These are phyloP conservation scores for Tetropium fuscum DNA, from an alignment of 2,888 invertebrate genomes.

Conservation along the genomic window DNA sequence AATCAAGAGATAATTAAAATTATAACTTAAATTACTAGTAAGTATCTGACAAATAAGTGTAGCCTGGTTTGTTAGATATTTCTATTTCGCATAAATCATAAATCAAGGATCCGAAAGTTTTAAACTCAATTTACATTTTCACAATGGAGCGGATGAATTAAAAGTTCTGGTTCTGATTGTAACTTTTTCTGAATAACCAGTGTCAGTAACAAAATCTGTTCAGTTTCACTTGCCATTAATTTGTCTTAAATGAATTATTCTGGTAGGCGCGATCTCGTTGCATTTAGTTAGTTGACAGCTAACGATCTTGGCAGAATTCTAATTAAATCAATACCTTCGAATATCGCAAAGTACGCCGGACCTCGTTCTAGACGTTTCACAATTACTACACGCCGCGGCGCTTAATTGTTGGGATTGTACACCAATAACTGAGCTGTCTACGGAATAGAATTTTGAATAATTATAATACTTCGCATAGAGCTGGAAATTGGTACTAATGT, in stretches of 20 bases:
- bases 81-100: constrained; percentile 18
- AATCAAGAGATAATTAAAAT: too few relatives aligned
- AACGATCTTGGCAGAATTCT: constrained; percentile 5
- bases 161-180: constrained; percentile 5
- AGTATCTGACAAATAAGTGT: too few relatives aligned
- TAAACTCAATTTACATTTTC: constrained; percentile 27
- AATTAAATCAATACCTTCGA: constrained; percentile 19
- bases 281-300: constrained; percentile 13
- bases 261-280: constrained; percentile 4
- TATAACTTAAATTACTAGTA: too few relatives aligned
- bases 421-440: too few relatives aligned
- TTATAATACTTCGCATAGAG: too few relatives aligned
- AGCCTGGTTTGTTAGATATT: too few relatives aligned
- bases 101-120: constrained; percentile 20
- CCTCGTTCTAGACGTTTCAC: too few relatives aligned
- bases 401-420: too few relatives aligned
- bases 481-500: too few relatives aligned
- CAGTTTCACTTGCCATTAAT: constrained; percentile 37
- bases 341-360: constrained; percentile 15
- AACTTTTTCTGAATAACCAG: constrained; percentile 11
- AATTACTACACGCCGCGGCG: too few relatives aligned
- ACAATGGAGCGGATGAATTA: constrained; percentile 9
- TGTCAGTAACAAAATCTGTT: constrained; percentile 27
- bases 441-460: too few relatives aligned
- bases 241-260: constrained; percentile 41